phyloP scores from a whole-genome alignment of 2,113 vertebrate genomes.

The Anguilla japonica region DNA sequence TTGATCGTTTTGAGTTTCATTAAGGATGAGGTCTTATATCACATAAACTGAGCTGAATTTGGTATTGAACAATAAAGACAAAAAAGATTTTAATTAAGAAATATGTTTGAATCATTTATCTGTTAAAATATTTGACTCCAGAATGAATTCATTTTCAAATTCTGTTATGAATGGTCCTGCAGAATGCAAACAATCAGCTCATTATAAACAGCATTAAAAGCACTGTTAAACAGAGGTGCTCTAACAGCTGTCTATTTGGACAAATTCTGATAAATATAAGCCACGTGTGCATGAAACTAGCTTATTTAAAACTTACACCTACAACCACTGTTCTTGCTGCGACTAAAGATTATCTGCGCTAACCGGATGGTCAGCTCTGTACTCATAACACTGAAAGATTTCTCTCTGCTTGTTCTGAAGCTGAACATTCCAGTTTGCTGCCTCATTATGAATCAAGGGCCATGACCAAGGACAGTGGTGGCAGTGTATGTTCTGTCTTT shows the following conservation, averaged over 20 bases:
- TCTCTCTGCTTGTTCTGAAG: not conserved
- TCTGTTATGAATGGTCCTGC: not conserved
- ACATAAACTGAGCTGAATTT: not conserved
- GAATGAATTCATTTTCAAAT: not conserved
- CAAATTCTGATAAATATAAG: not conserved
- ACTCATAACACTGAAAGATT: not conserved
- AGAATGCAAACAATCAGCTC: conserved; percentile 1
- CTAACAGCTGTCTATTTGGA: not conserved
- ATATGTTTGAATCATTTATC: not conserved
- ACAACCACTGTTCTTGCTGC: not conserved
- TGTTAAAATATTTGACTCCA: not conserved
- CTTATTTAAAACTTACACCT: not conserved
- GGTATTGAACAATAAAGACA: not conserved
- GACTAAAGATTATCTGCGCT: not conserved
- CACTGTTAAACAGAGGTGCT: not conserved
- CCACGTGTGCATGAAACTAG: not conserved
- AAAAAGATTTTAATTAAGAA: not conserved
- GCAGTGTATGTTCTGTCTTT: too few relatives aligned
- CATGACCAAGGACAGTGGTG: not conserved
- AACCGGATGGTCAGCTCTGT: not conserved
- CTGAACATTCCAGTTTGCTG: not conserved
- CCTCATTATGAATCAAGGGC: not conserved
- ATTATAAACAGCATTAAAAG: not conserved
- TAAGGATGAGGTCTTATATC: not conserved
- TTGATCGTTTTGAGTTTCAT: not conserved